Evolutionary conservation across 2,797 vertebrate genomes (phyloP).

Genomic region (Brotula barbata): DNA sequence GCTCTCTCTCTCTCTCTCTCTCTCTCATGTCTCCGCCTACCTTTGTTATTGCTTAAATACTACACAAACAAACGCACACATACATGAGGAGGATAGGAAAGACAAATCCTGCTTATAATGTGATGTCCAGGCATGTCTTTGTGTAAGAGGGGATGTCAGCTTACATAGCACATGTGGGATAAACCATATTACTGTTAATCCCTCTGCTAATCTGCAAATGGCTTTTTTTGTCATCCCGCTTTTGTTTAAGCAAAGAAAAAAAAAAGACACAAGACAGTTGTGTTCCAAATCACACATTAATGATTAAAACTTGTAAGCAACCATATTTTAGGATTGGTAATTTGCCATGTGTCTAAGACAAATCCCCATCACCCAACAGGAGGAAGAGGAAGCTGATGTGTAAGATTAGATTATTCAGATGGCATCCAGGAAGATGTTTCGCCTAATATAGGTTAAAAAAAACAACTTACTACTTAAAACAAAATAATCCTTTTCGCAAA

Average conservation of each 20-base stretch:
- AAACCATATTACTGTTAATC: slow-evolving; percentile 79
- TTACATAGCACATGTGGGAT: slow-evolving; percentile 75
- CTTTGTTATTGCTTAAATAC: slow-evolving; percentile 59
- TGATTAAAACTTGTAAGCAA: slow-evolving; percentile 70
- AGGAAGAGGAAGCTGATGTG: slow-evolving; percentile 5
- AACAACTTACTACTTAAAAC: no score
- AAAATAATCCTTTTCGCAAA: no score
- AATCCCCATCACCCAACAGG: slow-evolving; percentile 36
- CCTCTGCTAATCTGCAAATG: slow-evolving; percentile 76
- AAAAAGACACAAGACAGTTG: slow-evolving; percentile 54
- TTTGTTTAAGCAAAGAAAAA: slow-evolving; percentile 66
- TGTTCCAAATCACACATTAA: slow-evolving; percentile 71
- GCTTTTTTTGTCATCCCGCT: slow-evolving; percentile 59
- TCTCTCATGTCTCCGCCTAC: slow-evolving; percentile 22
- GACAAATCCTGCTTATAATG: slow-evolving; percentile 70
- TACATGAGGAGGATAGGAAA: slow-evolving; percentile 41
- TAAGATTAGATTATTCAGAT: no score
- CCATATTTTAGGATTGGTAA: slow-evolving; percentile 41
- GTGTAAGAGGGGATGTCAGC: slow-evolving; percentile 70
- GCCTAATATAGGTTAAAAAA: no score
- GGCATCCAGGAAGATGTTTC: no score
- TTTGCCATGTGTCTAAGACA: slow-evolving; percentile 42
- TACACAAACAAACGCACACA: slow-evolving; percentile 33
- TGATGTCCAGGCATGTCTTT: slow-evolving; percentile 70
- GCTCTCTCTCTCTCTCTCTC: slow-evolving; percentile 7